Base-by-base conservation (phyloP, 2,113 vertebrate genomes). In the Dascyllus trimaculatus region DNA sequence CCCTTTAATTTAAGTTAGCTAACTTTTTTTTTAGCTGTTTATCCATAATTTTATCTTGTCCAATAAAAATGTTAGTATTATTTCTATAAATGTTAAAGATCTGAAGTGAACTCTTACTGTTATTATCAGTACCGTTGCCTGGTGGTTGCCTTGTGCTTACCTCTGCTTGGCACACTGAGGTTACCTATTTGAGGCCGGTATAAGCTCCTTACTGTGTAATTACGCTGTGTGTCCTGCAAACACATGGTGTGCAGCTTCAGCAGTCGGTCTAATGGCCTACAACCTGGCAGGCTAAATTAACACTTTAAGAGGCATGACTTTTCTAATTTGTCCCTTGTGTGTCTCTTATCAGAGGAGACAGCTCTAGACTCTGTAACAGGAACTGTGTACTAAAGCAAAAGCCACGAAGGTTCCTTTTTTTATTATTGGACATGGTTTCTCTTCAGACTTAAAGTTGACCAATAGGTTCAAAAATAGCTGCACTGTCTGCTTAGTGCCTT, bases 121-220 rank as follows among this genome's bases (percentile, higher is more conserved):
- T 21, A 1, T 26, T 14, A 11, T 32, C 49, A 7, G n/a, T 6
- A 2, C 8, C 52, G 65, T 57, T 68, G 48, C 45, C 2, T 77
- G 48, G 24, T 22, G 5, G 5, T 2, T 65, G 24, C 53, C 35
- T 25, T 59, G 35, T 11, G 22, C 61, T 45, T 29, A 32, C 14
- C 52, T 25, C 53, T 32, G 69, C 58, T 14, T 74, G 59, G 45
- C 60, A 26, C 76, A 64, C 77, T 53, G 14, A 1, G 24, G 57
- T 64, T 63, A 71, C 87, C 52, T 71, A 11, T 40, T 78, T 54
- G 15, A 74, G 54, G 52, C 73, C 7, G 61, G 18, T 64, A 45
- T 85, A 89, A 91, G 86, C 88, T 85, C 35, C 88, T 91, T 88
- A 87, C 57, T 38, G 78, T 72, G 38, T 80, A 45, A 80, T 80